Base-by-base conservation (phyloP, 2,888 invertebrate genomes). In the Leucophora obtusa region DNA sequence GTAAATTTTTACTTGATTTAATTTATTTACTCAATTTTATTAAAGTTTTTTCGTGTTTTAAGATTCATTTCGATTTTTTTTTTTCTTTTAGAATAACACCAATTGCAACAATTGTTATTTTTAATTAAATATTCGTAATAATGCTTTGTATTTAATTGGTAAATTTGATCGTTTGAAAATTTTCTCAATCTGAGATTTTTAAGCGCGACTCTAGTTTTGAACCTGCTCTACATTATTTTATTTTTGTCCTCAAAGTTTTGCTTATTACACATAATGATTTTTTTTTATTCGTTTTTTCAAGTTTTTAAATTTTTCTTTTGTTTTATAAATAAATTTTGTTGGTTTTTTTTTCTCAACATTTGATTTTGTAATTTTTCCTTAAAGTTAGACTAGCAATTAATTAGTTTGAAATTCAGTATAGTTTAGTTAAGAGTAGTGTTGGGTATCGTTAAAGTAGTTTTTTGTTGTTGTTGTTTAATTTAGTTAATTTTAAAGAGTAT, bases 141-240 rank as follows among this genome's bases (percentile, higher is more conserved):
- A 63, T 38, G 10, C 11, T 38, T 38, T 38, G 2, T 38, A 4
- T 38, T 62, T 21, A 60, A 47, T 14, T 43, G 9, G 4, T 47
- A 33, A 58, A 18, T 56, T 78, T 60, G 18, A 15, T 56, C 35
- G 33, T 62, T 51, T 54, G 33, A 7, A 24, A 28, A 47, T 7
- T 6, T 60, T n/a, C 6, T 8, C 53, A 53, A 1, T 43, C 59
- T 66, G 56, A 69, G 72, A 65, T 74, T 81, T 74, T 58, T 17
- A 77, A 81, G 81, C 81, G 74, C 77, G 77, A 81, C 81, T 77
- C 81, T 70, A 78, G 81, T 74, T 81, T 81, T 81, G 81, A 77
- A 81, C 70, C 77, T 77, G 81, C 73, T 81, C 73, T 56, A 47
- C 58, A 21, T 28, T 6, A 58, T 24, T 50, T 33, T 43, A 10